phyloP scores from a whole-genome alignment of 2,797 vertebrate species.

The Chaunax sp. region DNA sequence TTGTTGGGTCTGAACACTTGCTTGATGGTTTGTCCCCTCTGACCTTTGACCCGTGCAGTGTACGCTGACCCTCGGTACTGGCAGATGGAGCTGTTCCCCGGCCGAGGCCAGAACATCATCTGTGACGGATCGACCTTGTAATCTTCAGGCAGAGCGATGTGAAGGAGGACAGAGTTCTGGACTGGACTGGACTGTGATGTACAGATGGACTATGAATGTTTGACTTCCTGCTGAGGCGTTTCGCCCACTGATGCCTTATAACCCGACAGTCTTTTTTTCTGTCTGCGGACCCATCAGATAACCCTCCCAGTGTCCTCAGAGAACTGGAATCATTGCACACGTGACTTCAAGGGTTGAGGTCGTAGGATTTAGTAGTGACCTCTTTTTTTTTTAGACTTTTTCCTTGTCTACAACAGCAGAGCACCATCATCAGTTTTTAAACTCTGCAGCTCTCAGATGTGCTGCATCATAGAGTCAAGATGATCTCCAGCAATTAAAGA shows the following conservation, averaged over 20 bases:
- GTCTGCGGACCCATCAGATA: neutral
- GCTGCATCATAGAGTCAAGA: conserved; percentile 48
- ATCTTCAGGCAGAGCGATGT: neutral
- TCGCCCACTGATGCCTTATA: neutral
- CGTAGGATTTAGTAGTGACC: conserved; percentile 17
- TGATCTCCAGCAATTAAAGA: conserved; percentile 21
- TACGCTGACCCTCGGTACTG: conserved; percentile 84
- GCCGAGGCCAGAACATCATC: conserved; percentile 80
- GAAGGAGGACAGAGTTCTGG: conserved; percentile 15
- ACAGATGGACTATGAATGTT: conserved; percentile 38
- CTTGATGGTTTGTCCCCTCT: conserved; percentile 18
- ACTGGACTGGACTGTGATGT: conserved; percentile 9
- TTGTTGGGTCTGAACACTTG: neutral
- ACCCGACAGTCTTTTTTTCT: conserved; percentile 28
- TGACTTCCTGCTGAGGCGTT: conserved; percentile 19
- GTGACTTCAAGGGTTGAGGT: conserved; percentile 4
- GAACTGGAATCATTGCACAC: conserved; percentile 29
- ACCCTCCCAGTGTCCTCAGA: conserved; percentile 5
- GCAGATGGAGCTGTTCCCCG: conserved; percentile 84
- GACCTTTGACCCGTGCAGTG: conserved; percentile 67
- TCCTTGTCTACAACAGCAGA: conserved; percentile 4
- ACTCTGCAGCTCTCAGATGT: conserved; percentile 9
- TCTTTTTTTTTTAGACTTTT: conserved; percentile 12
- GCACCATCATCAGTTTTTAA: neutral
- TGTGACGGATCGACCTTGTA: conserved; percentile 82